phyloP scores from a whole-genome alignment of 2,797 vertebrate species.

The Melopsittacus undulatus region DNA sequence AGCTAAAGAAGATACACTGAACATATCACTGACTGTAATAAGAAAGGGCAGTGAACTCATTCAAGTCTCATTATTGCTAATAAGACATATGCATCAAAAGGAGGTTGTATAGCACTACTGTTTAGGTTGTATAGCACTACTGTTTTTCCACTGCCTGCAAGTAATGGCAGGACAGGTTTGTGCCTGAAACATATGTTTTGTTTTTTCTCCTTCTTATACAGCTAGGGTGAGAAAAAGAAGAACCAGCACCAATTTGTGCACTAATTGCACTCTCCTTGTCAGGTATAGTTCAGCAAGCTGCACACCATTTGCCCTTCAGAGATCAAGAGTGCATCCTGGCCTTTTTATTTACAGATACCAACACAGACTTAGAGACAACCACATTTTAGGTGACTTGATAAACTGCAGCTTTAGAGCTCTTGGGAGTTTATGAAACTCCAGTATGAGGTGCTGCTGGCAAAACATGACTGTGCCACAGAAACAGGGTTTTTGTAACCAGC shows the following conservation, averaged over 20 bases:
- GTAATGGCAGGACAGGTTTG: background rate
- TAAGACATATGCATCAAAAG: rapidly evolving
- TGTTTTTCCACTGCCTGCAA: background rate
- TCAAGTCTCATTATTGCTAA: background rate
- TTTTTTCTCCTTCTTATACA: background rate
- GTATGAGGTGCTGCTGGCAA: background rate
- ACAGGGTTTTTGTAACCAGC: background rate
- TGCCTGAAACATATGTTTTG: background rate
- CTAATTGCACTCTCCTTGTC: background rate
- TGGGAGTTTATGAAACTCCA: background rate
- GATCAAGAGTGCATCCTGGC: background rate
- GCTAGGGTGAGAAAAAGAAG: background rate
- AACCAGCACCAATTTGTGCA: background rate
- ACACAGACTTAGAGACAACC: background rate
- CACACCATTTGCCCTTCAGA: background rate
- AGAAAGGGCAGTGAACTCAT: background rate
- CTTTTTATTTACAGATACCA: background rate
- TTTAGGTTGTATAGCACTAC: background rate
- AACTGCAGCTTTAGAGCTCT: background rate
- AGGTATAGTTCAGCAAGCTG: background rate
- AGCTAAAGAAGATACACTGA: background rate
- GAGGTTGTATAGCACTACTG: background rate
- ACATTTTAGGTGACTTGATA: background rate
- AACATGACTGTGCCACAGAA: background rate
- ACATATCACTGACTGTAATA: background rate